Percentiles rank a stretch among this genome's conserved stretches.
These are phyloP conservation scores for Periophthalmodon schlosseri DNA, from an alignment of 2,113 vertebrate genomes.

Conservation along the genomic window DNA sequence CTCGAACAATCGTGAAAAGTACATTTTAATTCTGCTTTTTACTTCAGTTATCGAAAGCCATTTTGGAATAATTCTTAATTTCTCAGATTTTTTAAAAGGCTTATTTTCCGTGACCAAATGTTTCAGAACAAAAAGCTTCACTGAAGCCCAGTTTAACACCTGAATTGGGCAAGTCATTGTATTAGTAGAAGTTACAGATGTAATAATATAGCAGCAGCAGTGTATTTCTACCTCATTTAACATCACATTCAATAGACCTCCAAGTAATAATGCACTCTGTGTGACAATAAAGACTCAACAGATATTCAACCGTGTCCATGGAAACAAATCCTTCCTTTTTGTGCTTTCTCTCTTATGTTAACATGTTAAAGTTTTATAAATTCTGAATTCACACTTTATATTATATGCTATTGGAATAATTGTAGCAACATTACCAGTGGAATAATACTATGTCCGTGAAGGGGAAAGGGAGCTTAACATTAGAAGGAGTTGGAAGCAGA, in stretches of 20 bases:
- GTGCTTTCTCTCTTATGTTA: slow-evolving; percentile 25
- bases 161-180: not conserved
- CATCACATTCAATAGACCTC: too few species aligned
- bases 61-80: not conserved
- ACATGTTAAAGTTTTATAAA: slow-evolving; percentile 25
- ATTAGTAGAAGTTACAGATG: not conserved
- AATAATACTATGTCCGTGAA: slow-evolving; percentile 32
- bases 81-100: not conserved
- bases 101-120: not conserved
- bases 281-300: not conserved
- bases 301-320: not conserved
- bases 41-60: not conserved
- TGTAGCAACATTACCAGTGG: slow-evolving; percentile 31
- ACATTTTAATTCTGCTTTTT: not conserved
- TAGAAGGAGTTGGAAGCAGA: slow-evolving; percentile 44
- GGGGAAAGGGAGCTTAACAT: slow-evolving; percentile 38
- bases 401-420: slow-evolving; percentile 20
- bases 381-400: slow-evolving; percentile 33
- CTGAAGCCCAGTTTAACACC: not conserved
- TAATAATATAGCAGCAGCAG: not conserved
- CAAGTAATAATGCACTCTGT: too few species aligned
- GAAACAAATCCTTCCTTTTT: slow-evolving; percentile 15
- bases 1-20: not conserved
- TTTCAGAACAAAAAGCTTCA: not conserved
- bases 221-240: not conserved